Percentiles rank a stretch among this genome's conserved stretches.
These are phyloP conservation scores for Eilema griseolum DNA, from an alignment of 2,888 invertebrate genomes.

Conservation along the genomic window DNA sequence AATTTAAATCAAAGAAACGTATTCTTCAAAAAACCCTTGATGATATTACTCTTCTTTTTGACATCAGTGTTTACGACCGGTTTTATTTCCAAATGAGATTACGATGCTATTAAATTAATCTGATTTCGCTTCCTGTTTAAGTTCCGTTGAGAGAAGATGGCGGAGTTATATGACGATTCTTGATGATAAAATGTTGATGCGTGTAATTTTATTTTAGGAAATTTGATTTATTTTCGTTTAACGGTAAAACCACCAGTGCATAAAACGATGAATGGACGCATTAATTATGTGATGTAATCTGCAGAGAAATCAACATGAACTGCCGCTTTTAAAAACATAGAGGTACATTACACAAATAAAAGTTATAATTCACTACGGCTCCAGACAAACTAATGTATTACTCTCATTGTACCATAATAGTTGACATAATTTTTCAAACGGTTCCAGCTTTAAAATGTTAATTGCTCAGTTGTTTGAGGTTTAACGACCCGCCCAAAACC, in stretches of 20 bases:
- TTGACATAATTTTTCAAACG: constrained; percentile 48
- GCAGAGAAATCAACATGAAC: constrained; percentile 1
- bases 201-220: background rate
- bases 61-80: constrained; percentile 45
- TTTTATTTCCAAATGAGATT: constrained; percentile 48
- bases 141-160: constrained; percentile 37
- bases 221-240: background rate
- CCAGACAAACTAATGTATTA: constrained; percentile 18
- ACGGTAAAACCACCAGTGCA: background rate
- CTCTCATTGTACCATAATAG: constrained; percentile 31
- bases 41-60: constrained; percentile 39
- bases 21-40: constrained; percentile 18
- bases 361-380: constrained; percentile 21
- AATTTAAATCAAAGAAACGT: background rate
- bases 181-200: constrained; percentile 5
- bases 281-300: constrained; percentile 1
- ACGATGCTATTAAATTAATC: constrained; percentile 61
- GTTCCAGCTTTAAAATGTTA: constrained; percentile 42
- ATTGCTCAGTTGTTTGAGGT: constrained; percentile 49
- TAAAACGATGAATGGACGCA: background rate
- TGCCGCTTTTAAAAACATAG: background rate
- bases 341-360: constrained; percentile 5
- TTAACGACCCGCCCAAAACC: constrained; percentile 58
- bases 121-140: constrained; percentile 52
- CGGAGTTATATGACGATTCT: constrained; percentile 14